Base-by-base conservation (phyloP, 2,888 invertebrate genomes). In the Drosophila siamana region DNA sequence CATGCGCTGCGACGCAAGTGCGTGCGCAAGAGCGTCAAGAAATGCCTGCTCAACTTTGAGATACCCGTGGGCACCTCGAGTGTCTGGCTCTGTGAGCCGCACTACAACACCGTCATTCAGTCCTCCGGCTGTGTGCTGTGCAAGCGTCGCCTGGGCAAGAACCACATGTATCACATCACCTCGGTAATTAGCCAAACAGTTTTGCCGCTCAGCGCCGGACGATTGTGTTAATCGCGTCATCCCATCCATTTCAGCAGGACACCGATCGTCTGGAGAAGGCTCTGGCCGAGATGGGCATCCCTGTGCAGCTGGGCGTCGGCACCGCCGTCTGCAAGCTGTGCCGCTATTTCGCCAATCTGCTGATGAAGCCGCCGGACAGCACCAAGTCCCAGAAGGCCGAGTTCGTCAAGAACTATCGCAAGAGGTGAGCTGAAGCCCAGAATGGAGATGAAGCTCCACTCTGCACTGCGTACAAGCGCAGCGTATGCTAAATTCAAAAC, bases 281-380 rank as follows among this genome's bases (percentile, higher is more conserved):
- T 3, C 93, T 97, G 9, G 89, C 92, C 9, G 93, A 93, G 36
- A 94, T 95, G 74, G 94, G 94, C 1, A 93, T 97, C 52, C 96
- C 96, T 0, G 95, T 96, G 11, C 93, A 93, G 81, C 93, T 97
- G 83, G 91, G 92, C 1, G 90, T 95, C 80, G 95, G 95, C 66
- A 95, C 95, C 0, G 96, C 96, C 52, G 94, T 97, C 43, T 97
- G 97, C 92, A 97, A 97, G 92, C 92, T 95, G 22, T 97, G 97
- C 86, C 95, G 96, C 62, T 95, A 96, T 91, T 97, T 96, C 92
- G 95, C 95, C 79, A 94, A 95, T 68, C 91, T 96, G 54, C 93
- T 96, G 64, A 93, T 95, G 81, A 95, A 96, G 67, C 95, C 94
- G 2, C 93, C 93, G 0, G 94, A 94, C 67, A 88, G 88, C 88